Conservation (phyloP, 2,888 invertebrate genomes). For the Ceraclea dissimilis region DNA sequence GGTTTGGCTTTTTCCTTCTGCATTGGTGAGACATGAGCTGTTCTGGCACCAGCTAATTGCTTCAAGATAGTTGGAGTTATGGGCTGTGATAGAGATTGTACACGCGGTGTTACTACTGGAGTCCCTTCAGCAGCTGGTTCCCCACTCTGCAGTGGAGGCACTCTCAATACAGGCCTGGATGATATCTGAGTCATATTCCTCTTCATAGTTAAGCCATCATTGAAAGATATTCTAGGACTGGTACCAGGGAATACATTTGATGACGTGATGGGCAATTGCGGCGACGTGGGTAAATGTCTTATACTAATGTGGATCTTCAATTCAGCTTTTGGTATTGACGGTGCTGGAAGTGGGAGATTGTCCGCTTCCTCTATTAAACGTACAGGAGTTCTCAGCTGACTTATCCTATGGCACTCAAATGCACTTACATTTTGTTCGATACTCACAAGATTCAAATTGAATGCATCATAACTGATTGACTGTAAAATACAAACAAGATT, state of each 20-base stretch:
- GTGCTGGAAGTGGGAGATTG: constrained; percentile 49
- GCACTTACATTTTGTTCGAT: constrained; percentile 65
- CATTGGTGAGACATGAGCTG: constrained; percentile 22
- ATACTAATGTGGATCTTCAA: constrained; percentile 53
- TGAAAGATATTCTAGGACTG: constrained; percentile 39
- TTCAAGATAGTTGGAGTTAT: constrained; percentile 37
- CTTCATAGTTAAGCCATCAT: constrained; percentile 23
- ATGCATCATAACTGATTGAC: constrained; percentile 34
- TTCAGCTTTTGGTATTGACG: constrained; percentile 58
- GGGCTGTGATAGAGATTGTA: constrained; percentile 27
- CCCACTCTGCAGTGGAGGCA: constrained; percentile 15
- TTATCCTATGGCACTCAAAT: constrained; percentile 76
- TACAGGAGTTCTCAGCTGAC: constrained; percentile 63
- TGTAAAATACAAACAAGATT: constrained; percentile 32
- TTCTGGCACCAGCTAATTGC: constrained; percentile 27
- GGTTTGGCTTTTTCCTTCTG: constrained; percentile 8
- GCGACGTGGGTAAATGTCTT: constrained; percentile 37
- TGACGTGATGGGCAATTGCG: constrained; percentile 30
- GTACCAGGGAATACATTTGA: constrained; percentile 36
- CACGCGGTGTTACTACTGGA: constrained; percentile 20
- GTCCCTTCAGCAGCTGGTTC: constrained; percentile 24
- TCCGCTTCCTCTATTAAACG: constrained; percentile 65
- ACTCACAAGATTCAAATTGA: constrained; percentile 56
- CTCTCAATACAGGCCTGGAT: constrained; percentile 1
- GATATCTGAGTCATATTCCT: constrained; percentile 13